A percentile compares a stretch with the other conserved stretches of the same genome.
Evolutionary conservation across 2,797 vertebrate genomes (phyloP).

Genomic region (Harpagifer antarcticus): DNA sequence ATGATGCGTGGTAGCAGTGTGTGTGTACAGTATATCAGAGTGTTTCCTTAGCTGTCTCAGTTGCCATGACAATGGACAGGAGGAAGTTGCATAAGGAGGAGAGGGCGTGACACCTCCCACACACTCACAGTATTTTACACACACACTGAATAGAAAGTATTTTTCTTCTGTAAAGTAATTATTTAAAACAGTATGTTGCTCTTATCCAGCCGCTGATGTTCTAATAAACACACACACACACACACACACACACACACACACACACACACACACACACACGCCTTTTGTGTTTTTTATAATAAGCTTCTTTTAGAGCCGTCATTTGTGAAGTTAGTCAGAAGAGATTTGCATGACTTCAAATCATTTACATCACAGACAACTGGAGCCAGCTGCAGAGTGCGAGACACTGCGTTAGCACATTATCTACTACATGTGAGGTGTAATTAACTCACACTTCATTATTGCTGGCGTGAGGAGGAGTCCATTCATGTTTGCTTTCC

Average conservation of each 20-base stretch:
- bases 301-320: too few species aligned
- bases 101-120: slow-evolving; percentile 12
- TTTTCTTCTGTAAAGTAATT: too few species aligned
- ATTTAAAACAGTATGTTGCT: too few species aligned
- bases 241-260: not conserved
- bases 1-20: too few species aligned
- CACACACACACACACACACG: slow-evolving; percentile 1
- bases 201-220: too few species aligned
- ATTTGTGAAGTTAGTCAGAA: too few species aligned
- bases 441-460: not conserved
- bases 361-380: not conserved
- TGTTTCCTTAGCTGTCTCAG: slow-evolving; percentile 17
- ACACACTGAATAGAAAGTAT: not conserved
- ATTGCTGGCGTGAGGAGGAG: not conserved
- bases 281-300: too few species aligned
- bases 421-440: not conserved
- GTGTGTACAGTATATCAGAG: slow-evolving; percentile 8
- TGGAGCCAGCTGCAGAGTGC: not conserved
- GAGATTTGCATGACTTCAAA: not conserved
- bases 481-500: not conserved
- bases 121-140: not conserved
- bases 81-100: slow-evolving; percentile 32
- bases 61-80: slow-evolving; percentile 17
- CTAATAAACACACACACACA: not conserved
- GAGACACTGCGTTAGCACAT: too few species aligned